phyloP scores from a whole-genome alignment of 2,797 vertebrate genomes.

The Pitangus sulphuratus region DNA sequence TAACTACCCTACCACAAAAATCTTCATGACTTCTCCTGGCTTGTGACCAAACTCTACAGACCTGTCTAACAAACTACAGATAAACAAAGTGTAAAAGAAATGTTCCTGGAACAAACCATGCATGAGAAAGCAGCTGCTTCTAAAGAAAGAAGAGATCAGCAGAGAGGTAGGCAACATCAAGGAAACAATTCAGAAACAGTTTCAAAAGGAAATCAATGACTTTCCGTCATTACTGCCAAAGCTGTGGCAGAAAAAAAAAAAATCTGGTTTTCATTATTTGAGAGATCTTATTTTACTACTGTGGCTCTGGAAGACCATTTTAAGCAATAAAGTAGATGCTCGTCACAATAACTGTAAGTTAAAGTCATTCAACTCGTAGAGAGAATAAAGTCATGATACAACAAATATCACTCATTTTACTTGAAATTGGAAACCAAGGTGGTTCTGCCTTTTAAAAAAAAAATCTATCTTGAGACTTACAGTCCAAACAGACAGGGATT shows the following conservation, averaged over 20 bases:
- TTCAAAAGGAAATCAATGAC: slow-evolving; percentile 17
- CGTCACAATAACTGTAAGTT: not conserved
- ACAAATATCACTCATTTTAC: not conserved
- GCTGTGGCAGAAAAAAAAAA: not conserved
- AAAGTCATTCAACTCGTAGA: not conserved
- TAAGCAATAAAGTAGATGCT: not conserved
- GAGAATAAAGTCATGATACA: not conserved
- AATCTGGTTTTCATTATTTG: slow-evolving; percentile 17
- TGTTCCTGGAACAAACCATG: not conserved
- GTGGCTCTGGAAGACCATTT: slow-evolving; percentile 10
- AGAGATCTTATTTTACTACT: slow-evolving; percentile 20
- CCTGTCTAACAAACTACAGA: not conserved
- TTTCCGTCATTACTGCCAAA: not conserved
- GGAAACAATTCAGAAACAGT: slow-evolving; percentile 6
- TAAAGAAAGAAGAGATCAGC: not conserved
- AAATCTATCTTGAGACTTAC: not conserved
- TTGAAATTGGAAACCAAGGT: not conserved
- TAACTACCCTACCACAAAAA: not conserved
- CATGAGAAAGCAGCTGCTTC: not conserved
- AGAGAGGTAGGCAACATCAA: not conserved
- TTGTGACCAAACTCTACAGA: not conserved
- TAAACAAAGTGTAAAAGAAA: not conserved
- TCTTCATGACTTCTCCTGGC: not conserved
- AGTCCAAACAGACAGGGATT: not conserved
- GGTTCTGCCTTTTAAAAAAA: not conserved